phyloP scores from a whole-genome alignment of 2,113 vertebrate genomes.

The Lagopus muta region DNA sequence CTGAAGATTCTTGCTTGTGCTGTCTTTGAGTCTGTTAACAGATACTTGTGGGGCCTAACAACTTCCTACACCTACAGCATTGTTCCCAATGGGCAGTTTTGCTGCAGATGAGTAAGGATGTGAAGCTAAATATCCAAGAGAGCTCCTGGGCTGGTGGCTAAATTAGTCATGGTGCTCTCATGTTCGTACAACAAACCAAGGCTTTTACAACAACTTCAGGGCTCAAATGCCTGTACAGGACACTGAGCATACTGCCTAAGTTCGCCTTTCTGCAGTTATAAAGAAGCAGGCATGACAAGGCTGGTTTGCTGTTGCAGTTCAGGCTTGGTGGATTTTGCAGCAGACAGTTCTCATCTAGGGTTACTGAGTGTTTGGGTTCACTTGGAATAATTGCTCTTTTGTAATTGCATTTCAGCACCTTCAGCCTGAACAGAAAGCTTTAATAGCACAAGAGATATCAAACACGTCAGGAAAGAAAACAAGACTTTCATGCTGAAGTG shows the following conservation, averaged over 20 bases:
- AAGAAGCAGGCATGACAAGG: background rate
- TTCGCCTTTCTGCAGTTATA: background rate
- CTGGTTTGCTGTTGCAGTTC: background rate
- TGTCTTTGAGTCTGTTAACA: background rate
- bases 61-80: background rate
- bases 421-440: background rate
- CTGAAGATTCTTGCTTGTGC: background rate
- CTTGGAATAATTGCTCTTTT: background rate
- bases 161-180: background rate
- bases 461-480: background rate
- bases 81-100: background rate
- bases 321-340: background rate
- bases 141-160: fast-evolving
- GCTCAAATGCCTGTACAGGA: background rate
- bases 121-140: background rate
- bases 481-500: background rate
- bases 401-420: background rate
- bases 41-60: background rate
- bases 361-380: too few relatives aligned
- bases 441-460: background rate
- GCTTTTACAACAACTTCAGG: background rate
- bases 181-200: background rate
- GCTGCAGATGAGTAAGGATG: background rate
- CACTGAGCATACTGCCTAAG: fast-evolving
- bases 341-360: background rate